Conservation (phyloP, 2,113 vertebrate species). For the Melospiza melodia region DNA sequence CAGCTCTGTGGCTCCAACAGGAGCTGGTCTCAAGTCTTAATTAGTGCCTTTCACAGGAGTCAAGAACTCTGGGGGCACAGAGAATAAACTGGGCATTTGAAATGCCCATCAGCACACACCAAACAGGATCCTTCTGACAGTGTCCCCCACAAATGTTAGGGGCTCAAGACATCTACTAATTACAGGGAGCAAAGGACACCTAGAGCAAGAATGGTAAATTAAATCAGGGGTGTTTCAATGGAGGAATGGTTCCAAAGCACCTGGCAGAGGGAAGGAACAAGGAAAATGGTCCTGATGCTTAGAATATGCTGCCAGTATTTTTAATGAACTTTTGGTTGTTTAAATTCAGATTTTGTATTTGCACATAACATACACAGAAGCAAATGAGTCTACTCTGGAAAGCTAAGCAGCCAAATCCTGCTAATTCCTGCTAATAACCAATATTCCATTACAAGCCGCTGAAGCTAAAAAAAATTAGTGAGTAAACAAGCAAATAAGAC, state of each 20-base stretch:
- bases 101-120: neutral
- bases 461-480: neutral
- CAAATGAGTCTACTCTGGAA: neutral
- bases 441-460: neutral
- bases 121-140: neutral
- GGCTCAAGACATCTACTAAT: neutral
- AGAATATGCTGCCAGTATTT: neutral
- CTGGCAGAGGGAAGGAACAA: neutral
- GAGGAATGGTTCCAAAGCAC: neutral
- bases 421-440: neutral
- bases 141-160: neutral
- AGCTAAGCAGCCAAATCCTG: slow-evolving; percentile 2
- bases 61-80: neutral
- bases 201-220: neutral
- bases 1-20: neutral
- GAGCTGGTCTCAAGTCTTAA: neutral
- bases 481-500: slow-evolving; percentile 7
- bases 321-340: neutral
- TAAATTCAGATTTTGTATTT: neutral
- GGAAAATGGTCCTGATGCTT: neutral
- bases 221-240: neutral
- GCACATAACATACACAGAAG: neutral
- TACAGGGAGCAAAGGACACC: neutral
- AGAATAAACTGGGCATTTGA: neutral
- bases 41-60: neutral